Evolutionary conservation across 2,797 vertebrate species (phyloP), one percentile per base, ranked within the genome.

Genomic region (Hipposideros larvatus): DNA sequence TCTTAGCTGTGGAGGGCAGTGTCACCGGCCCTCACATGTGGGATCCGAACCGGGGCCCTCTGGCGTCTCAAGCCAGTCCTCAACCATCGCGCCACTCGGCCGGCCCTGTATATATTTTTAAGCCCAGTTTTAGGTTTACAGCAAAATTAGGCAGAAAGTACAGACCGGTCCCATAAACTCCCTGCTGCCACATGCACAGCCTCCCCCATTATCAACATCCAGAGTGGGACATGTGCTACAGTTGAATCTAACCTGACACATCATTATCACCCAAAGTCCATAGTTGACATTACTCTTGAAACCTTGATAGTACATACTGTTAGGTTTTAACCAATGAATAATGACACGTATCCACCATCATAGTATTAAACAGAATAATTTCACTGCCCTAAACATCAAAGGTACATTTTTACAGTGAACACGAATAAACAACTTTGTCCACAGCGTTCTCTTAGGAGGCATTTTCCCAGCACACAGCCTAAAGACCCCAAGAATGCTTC

Each of bases 401-500:
- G 48, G 24, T 41, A 53, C 19, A 1, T 74, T 79, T 93, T 87
- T 71, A 86, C 22, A 83, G 26, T 83, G 26, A 43, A 87, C 63
- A 79, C 9, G 71, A 70, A 75, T 43, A 61, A 95, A 37, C 4
- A 11, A 24, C 37, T 65, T 57, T 22, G 18, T 73, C 71, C 65
- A 63, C 22, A 73, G 28, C 46, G 78, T 83, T 96, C 57, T 83
- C 90, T 85, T 59, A 46, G 41, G 48, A 94, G 51, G 43, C 43
- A 90, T 68, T 68, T 86, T 87, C 77, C 84, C 53, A 86, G n/a
- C 24, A 46, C 26, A 71, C 65, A 87, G 68, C 77, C 65, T 48
- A 71, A 87, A 94, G 77, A 91, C 74, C 9, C 37, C 75, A 84
- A 10, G 55, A 79, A 90, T 90, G 89, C 79, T 85, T 90, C 51